Base-by-base conservation (phyloP, 2,797 vertebrate genomes). In the Buphagus erythrorhynchus region DNA sequence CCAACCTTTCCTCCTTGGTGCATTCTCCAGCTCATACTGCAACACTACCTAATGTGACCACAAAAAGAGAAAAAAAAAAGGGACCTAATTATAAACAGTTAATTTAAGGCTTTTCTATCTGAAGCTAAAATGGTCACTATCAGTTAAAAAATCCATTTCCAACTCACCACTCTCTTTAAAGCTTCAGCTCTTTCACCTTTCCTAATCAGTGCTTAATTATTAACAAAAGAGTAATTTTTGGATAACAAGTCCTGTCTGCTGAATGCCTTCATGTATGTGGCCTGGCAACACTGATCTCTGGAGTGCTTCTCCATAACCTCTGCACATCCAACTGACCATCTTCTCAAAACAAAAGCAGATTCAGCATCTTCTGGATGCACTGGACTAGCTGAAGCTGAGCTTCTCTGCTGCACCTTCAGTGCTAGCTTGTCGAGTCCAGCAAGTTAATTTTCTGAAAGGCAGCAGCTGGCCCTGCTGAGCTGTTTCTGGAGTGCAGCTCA, bases 401-500 rank as follows among this genome's bases (percentile, higher is more conserved):
- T 81, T 15, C 38, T 48, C 31, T 45, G 17, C 31, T 55, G 35
- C 40, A 52, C 13, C 28, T 55, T 62, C 35, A n/a, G 33, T 48
- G 25, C 54, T 36, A 51, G 57, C 38, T 61, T 10, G 2, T 55
- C 0, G 0, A 66, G 77, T 80, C 90, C 67, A 68, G 65, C 43
- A 58, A 48, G 79, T 33, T 79, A 48, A 3, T 83, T 90, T 85
- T 91, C 51, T 72, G 72, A 76, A 58, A 88, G 62, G 62, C 71
- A 88, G 43, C 93, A 95, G 94, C 94, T 93, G 96, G 93, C 73
- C 75, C 31, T 84, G 86, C 65, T 97, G 96, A 97, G 96, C 92
- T 97, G 96, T 98, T 98, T 97, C 96, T 96, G 95, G 93, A 97
- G 62, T 22, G 2, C 68, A 42, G 51, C 78, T 94, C 46, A 20